These are phyloP conservation scores for Cordilura impudica DNA, from an alignment of 2,888 invertebrate species.

Conservation along the genomic window DNA sequence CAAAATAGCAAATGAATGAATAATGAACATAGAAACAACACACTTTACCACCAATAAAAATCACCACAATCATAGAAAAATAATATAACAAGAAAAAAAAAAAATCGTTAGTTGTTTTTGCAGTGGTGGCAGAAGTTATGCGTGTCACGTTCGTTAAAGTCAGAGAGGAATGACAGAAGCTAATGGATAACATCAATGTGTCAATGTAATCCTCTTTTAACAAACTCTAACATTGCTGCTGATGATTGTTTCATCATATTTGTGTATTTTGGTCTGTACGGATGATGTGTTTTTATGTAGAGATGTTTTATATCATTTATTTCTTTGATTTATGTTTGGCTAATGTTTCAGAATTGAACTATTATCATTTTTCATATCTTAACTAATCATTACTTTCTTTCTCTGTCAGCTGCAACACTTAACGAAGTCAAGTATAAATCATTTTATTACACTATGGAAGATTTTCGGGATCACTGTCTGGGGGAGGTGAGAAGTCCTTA, in stretches of 20 bases:
- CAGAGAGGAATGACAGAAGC: slow-evolving; percentile 25
- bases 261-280: neutral
- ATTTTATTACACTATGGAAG: too few relatives aligned
- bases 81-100: slow-evolving; percentile 31
- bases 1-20: slow-evolving; percentile 20
- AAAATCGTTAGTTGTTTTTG: neutral
- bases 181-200: slow-evolving; percentile 44
- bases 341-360: slow-evolving; percentile 42
- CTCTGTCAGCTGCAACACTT: too few relatives aligned
- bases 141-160: slow-evolving; percentile 37
- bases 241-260: neutral
- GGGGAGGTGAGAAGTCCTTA: too few relatives aligned
- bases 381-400: too few relatives aligned
- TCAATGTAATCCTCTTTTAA: slow-evolving; percentile 44
- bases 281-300: neutral
- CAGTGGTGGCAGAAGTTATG: neutral
- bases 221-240: slow-evolving; percentile 10
- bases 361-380: slow-evolving; percentile 47
- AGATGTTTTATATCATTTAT: neutral
- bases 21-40: slow-evolving; percentile 6
- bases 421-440: too few relatives aligned
- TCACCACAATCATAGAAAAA: slow-evolving; percentile 41
- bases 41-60: slow-evolving; percentile 18
- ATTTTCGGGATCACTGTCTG: too few relatives aligned
- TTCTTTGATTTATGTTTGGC: slow-evolving; percentile 50